Evolutionary conservation across 2,113 vertebrate genomes (phyloP).

Genomic region (Cygnus buccinator): DNA sequence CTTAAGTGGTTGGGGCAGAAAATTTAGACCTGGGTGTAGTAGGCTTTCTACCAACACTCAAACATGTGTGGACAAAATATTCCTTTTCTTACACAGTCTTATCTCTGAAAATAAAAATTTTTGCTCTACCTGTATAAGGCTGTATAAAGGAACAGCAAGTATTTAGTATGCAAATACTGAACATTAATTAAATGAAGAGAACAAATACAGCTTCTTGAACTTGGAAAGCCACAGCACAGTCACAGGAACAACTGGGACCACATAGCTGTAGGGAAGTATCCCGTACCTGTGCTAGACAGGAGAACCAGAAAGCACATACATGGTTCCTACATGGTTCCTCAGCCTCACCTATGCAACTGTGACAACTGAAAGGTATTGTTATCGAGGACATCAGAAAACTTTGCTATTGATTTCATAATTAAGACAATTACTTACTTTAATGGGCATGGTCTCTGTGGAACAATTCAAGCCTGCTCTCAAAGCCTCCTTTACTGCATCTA

Average conservation of each 20-base stretch:
- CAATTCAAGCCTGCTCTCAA: constrained; percentile 92
- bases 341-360: background rate
- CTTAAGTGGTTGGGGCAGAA: background rate
- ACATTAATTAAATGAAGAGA: background rate
- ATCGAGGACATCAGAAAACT: background rate
- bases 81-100: background rate
- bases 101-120: background rate
- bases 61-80: background rate
- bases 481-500: constrained; percentile 97
- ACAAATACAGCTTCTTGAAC: background rate
- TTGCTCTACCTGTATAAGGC: background rate
- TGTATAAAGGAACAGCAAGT: background rate
- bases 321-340: background rate
- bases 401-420: background rate
- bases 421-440: constrained; percentile 85
- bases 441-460: constrained; percentile 97
- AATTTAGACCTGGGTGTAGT: background rate
- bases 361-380: background rate
- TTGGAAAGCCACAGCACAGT: background rate
- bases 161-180: background rate
- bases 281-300: background rate
- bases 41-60: background rate
- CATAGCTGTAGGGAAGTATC: accelerated
- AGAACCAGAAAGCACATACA: background rate
- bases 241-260: background rate